phyloP scores from a whole-genome alignment of 2,888 invertebrate species.

The Gnatocerus cornutus region DNA sequence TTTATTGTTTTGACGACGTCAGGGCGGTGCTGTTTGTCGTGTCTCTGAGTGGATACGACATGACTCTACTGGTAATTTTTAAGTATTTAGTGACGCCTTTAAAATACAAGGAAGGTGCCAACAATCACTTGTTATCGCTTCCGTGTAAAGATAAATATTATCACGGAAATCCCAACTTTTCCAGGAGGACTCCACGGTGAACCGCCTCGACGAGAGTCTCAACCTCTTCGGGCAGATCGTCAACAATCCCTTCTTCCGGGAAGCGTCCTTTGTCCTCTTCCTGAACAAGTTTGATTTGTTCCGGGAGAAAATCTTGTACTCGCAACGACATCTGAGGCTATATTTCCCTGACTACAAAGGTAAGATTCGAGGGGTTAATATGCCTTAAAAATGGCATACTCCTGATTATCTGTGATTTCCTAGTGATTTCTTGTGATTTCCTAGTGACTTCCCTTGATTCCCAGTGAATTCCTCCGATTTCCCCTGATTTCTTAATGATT shows the following conservation, averaged over 20 bases:
- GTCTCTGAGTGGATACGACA: slow-evolving; percentile 79
- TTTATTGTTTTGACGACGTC: slow-evolving; percentile 80
- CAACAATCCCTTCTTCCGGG: slow-evolving; percentile 78
- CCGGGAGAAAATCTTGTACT: slow-evolving; percentile 77
- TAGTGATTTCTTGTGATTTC: no score
- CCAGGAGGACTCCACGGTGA: slow-evolving; percentile 76
- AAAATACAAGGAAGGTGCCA: background rate
- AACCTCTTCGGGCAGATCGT: slow-evolving; percentile 78
- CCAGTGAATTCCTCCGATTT: no score
- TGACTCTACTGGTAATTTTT: slow-evolving; percentile 73
- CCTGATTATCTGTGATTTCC: background rate
- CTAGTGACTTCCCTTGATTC: no score
- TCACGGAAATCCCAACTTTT: no score
- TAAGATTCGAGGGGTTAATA: no score
- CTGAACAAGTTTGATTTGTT: slow-evolving; percentile 80
- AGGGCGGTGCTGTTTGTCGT: slow-evolving; percentile 78
- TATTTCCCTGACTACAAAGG: slow-evolving; percentile 77
- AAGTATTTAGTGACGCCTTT: slow-evolving; percentile 13
- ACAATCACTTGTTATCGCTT: background rate
- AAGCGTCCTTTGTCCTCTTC: slow-evolving; percentile 77
- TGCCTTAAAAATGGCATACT: background rate
- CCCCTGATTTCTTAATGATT: no score
- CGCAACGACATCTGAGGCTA: slow-evolving; percentile 75
- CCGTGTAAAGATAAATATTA: no score
- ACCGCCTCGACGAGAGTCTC: slow-evolving; percentile 78